phyloP scores from a whole-genome alignment of 2,888 invertebrate genomes.

The Agrotis clavis region DNA sequence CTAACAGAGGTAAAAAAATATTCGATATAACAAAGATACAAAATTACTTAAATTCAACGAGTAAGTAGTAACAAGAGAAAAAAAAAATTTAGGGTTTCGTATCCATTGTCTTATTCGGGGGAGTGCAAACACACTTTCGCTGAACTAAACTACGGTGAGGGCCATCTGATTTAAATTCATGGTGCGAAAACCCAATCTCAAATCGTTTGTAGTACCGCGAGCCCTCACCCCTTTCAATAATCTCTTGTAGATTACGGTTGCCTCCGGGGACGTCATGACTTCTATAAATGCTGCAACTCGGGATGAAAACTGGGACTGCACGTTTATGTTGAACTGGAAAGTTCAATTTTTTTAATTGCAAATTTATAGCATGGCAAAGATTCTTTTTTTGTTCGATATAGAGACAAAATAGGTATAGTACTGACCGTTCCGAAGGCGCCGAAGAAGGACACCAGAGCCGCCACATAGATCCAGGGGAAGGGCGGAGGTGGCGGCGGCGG shows the following conservation, averaged over 20 bases:
- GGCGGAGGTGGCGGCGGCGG: slow-evolving; percentile 80
- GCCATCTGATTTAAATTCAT: no score
- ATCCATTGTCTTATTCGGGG: no score
- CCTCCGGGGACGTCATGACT: not conserved
- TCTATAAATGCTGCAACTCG: not conserved
- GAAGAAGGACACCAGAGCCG: slow-evolving; percentile 73
- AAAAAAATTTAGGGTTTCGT: no score
- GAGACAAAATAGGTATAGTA: slow-evolving; percentile 22
- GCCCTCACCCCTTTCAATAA: slow-evolving; percentile 11
- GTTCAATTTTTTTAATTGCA: not conserved
- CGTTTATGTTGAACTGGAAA: slow-evolving; percentile 4
- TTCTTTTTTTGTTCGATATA: not conserved
- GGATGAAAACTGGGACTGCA: not conserved
- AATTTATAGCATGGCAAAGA: not conserved
- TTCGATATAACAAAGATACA: no score
- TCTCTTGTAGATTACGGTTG: not conserved
- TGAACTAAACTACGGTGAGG: no score
- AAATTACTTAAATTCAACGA: no score
- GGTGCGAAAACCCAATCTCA: no score
- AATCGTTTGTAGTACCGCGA: not conserved
- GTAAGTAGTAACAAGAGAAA: no score
- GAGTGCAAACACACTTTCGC: no score
- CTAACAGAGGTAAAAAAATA: no score
- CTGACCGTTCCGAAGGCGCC: slow-evolving; percentile 82
- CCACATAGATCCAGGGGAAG: slow-evolving; percentile 83